Evolutionary conservation across 1,140 invertebrate genomes (phyloP), one percentile per base, ranked within the genome.

Genomic region (Bathynomus jamesi): DNA sequence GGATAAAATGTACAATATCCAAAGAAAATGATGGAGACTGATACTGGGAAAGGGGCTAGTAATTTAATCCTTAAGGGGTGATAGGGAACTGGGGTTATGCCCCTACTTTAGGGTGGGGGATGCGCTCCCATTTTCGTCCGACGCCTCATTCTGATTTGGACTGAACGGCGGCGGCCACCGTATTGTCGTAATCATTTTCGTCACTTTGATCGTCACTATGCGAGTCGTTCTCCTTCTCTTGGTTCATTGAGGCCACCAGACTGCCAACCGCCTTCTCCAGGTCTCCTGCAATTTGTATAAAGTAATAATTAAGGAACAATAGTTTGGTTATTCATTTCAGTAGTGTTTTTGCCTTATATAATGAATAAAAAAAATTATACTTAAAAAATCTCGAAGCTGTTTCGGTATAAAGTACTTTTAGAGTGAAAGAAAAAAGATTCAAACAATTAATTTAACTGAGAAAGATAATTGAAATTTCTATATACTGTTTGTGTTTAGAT

Each of bases 171-270:
- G 40, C 21, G 53, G 28, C 67, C 5, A 31, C 67, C 5, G 63
- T 25, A 27, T 61, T 64, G 63, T 69, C 68, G 21, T 29, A 69
- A n/a, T 32, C 67, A 8, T 69, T 28, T 21, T 65, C 63, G 8
- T 60, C 61, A 27, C 62, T 63, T 28, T 74, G 62, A 63, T 70
- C 68, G 60, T 73, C 71, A 63, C 69, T 73, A 76, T 29, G 75
- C 75, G 46, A 76, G 75, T 71, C 75, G 64, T 68, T 76, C 75
- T 60, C 75, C 78, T 87, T 86, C 78, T 92, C 90, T 79, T 92
- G 90, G 65, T 89, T 91, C 87, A 95, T 94, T 40, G 92, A 91
- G 69, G 90, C 91, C 72, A 95, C 93, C 77, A 94, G 83, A 81
- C 91, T 88, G 79, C 91, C 91, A 64, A 95, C 90, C 70, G 90